Conservation (phyloP, 2,797 vertebrate genomes). For the Saguinus oedipus region DNA sequence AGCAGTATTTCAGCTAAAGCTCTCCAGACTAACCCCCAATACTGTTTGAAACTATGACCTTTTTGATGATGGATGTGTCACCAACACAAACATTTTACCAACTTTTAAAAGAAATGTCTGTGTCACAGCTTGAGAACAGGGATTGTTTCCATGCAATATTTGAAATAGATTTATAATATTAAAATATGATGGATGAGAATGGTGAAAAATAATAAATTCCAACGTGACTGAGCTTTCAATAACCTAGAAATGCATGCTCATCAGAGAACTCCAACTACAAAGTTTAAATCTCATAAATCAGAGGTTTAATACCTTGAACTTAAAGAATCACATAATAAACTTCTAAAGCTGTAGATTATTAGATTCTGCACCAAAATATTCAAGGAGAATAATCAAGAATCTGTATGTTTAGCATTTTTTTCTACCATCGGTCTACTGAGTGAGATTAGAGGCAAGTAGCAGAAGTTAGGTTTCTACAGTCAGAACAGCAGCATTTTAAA, state of each 20-base stretch:
- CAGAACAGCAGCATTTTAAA: background rate
- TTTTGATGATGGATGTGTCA: conserved; percentile 64
- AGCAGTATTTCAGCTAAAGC: background rate
- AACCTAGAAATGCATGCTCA: background rate
- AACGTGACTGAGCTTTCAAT: conserved; percentile 28
- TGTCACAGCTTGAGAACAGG: background rate
- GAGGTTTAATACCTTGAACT: conserved; percentile 3
- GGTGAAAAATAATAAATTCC: conserved; percentile 53
- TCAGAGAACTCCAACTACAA: background rate
- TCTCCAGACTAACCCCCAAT: background rate
- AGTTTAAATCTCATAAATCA: conserved; percentile 58
- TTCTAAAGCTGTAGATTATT: conserved; percentile 31
- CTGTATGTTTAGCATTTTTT: background rate
- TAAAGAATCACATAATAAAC: background rate
- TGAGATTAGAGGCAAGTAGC: background rate
- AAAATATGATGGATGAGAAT: conserved; percentile 68
- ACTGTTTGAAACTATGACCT: conserved; percentile 47
- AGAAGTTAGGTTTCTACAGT: background rate
- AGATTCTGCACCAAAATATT: background rate
- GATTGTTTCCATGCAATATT: background rate
- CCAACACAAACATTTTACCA: conserved; percentile 34
- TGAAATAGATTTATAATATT: conserved; percentile 56
- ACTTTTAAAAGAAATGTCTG: conserved; percentile 48
- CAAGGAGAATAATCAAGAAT: conserved; percentile 17
- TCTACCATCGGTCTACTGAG: background rate